Conservation (phyloP, 2,113 vertebrate genomes). For the Gasterosteus aculeatus region DNA sequence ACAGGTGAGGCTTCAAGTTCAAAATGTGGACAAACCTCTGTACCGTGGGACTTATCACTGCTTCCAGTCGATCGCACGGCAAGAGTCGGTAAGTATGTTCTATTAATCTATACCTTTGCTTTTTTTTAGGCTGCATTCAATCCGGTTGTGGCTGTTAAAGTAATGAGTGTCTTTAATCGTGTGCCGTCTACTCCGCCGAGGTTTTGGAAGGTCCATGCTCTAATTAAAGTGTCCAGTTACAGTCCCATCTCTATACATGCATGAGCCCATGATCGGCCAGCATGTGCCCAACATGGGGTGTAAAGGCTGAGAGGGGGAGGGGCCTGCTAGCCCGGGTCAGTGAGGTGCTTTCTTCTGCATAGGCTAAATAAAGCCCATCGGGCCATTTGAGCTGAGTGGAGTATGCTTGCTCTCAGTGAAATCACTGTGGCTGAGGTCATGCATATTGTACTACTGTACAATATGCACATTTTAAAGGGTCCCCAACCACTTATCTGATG, state of each 20-base stretch:
- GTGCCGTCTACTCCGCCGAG: neutral
- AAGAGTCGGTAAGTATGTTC: slow-evolving; percentile 88
- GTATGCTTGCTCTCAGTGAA: slow-evolving; percentile 9
- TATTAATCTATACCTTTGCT: neutral
- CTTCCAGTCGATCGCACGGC: slow-evolving; percentile 93
- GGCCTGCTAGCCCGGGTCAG: slow-evolving; percentile 28
- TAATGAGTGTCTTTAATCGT: neutral
- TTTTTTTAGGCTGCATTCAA: neutral
- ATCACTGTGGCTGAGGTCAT: slow-evolving; percentile 3
- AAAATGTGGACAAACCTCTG: slow-evolving; percentile 89
- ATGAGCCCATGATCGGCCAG: slow-evolving; percentile 8
- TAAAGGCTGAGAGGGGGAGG: neutral
- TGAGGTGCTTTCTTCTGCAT: slow-evolving; percentile 26
- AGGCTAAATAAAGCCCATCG: slow-evolving; percentile 69
- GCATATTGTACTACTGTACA: neutral
- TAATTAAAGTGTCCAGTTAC: slow-evolving; percentile 42
- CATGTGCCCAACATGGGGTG: slow-evolving; percentile 46
- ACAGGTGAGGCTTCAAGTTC: slow-evolving; percentile 97
- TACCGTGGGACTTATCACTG: slow-evolving; percentile 95
- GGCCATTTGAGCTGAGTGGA: slow-evolving; percentile 42
- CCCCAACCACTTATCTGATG: neutral
- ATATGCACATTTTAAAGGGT: neutral
- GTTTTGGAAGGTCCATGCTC: neutral
- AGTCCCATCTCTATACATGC: neutral
- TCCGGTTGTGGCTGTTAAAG: neutral